phyloP scores from a whole-genome alignment of 2,797 vertebrate genomes.

The Aythya fuligula region DNA sequence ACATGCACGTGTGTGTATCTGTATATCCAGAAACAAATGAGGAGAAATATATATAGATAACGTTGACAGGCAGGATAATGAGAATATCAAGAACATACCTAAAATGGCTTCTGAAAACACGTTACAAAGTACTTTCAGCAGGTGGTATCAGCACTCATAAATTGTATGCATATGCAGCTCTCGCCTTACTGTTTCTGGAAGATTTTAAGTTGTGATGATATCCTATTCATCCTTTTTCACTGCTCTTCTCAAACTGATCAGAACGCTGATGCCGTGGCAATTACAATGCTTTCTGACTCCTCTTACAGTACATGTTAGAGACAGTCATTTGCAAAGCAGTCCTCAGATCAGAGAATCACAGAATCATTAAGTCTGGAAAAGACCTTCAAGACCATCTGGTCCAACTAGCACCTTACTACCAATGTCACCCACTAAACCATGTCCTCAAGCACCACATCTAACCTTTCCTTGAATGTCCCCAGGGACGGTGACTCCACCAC shows the following conservation, averaged over 20 bases:
- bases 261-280: background rate
- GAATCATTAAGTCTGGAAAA: too few species aligned
- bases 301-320: background rate
- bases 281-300: background rate
- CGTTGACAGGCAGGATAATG: background rate
- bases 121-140: background rate
- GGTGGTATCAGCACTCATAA: background rate
- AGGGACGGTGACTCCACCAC: too few species aligned
- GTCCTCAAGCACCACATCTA: too few species aligned
- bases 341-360: background rate
- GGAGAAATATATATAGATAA: background rate
- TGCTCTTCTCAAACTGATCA: background rate
- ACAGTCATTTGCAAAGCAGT: background rate
- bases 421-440: too few species aligned
- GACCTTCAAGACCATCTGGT: too few species aligned
- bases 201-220: background rate
- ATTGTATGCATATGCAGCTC: background rate
- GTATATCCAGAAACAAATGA: background rate
- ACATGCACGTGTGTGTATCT: background rate
- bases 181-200: background rate
- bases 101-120: background rate
- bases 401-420: too few species aligned
- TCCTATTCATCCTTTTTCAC: background rate
- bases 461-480: too few species aligned
- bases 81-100: background rate